phyloP scores from a whole-genome alignment of 2,888 invertebrate species.

The Hyppa rectilinea region DNA sequence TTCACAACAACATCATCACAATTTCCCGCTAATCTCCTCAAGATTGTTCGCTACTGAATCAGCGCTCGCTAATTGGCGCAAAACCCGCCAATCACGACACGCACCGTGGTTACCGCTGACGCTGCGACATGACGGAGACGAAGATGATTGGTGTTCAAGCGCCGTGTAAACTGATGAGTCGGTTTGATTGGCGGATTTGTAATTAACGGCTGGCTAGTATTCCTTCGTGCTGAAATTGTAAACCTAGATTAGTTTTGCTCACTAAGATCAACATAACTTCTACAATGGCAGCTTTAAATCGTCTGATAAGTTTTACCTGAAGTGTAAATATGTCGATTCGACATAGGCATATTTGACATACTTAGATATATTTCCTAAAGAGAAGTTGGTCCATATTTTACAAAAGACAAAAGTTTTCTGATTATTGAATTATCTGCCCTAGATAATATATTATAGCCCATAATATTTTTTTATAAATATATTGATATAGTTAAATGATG shows the following conservation, averaged over 20 bases:
- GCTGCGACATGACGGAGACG: constrained; percentile 18
- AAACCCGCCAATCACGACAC: constrained; percentile 44
- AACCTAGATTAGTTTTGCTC: background rate
- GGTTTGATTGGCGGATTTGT: constrained; percentile 33
- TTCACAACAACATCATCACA: constrained; percentile 8
- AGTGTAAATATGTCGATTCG: background rate
- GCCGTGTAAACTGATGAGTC: constrained; percentile 36
- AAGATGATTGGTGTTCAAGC: constrained; percentile 47
- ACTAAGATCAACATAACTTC: background rate
- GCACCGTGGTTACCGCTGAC: constrained; percentile 60
- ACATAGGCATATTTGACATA: too few species aligned
- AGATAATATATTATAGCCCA: too few species aligned
- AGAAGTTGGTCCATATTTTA: background rate
- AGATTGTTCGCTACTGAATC: constrained; percentile 30
- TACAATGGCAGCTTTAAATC: too few species aligned
- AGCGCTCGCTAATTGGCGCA: constrained; percentile 56
- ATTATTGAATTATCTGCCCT: background rate
- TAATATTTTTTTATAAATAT: too few species aligned
- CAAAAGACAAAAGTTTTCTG: too few species aligned
- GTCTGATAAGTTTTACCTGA: background rate
- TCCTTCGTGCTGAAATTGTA: background rate
- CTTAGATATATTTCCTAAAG: background rate
- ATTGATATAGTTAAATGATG: background rate
- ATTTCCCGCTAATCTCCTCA: constrained; percentile 29
- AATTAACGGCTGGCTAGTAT: constrained; percentile 16